Evolutionary conservation across 53 echinoderm and acorn worm species (phyloP).

Genomic region (Antedon mediterranea): DNA sequence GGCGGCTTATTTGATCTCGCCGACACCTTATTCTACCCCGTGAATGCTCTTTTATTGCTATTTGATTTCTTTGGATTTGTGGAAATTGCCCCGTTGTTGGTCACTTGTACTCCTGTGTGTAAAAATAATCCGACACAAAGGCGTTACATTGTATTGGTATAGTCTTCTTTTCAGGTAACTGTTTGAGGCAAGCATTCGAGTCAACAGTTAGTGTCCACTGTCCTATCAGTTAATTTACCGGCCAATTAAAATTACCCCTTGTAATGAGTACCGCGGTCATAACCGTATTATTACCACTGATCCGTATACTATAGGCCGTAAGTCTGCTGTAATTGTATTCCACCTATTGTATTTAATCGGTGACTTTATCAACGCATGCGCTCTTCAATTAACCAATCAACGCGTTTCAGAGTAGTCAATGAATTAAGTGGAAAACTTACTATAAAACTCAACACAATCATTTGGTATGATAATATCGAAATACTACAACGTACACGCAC

Average conservation of each 20-base stretch:
- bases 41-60: not conserved
- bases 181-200: conserved; percentile 21
- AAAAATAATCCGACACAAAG: conserved; percentile 15
- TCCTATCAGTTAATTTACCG: conserved; percentile 33
- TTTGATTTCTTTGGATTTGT: not conserved
- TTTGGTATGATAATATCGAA: not conserved
- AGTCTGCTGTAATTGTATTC: not conserved
- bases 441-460: not conserved
- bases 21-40: not conserved
- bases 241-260: conserved; percentile 47
- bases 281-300: not conserved
- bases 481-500: not conserved
- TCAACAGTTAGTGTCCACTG: conserved; percentile 12
- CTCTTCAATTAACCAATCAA: not conserved
- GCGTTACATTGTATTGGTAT: conserved; percentile 15
- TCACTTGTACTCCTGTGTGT: conserved; percentile 4
- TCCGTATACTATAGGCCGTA: not conserved
- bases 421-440: not conserved
- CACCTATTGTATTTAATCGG: not conserved
- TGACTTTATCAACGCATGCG: not conserved
- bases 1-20: not conserved
- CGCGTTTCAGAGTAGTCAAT: not conserved
- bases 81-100: not conserved
- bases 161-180: conserved; percentile 12
- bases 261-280: conserved; percentile 26